Evolutionary conservation across 2,797 vertebrate genomes (phyloP).

Genomic region (Esox masquinongy): DNA sequence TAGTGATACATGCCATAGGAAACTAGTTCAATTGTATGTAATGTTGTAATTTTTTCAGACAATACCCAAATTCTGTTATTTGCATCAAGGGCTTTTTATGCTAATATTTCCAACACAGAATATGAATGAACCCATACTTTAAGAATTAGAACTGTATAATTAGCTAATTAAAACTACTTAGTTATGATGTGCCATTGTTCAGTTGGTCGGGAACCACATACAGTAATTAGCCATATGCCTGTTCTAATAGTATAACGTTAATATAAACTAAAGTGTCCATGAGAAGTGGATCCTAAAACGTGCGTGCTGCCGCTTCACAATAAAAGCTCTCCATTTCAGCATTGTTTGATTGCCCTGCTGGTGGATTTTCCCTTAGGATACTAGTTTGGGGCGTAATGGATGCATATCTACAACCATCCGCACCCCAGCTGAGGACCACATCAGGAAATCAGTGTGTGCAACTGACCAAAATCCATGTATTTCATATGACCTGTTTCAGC

Average conservation of each 20-base stretch:
- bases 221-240: too few species aligned
- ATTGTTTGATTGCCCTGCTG: conserved; percentile 38
- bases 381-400: conserved; percentile 48
- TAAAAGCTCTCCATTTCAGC: conserved; percentile 52
- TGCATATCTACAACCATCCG: conserved; percentile 16
- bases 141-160: neutral
- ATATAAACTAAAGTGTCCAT: too few species aligned
- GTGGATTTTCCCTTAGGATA: conserved; percentile 50
- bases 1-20: too few species aligned
- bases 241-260: too few species aligned
- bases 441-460: conserved; percentile 30
- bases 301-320: conserved; percentile 17
- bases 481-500: conserved; percentile 14
- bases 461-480: conserved; percentile 37
- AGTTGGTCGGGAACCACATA: neutral
- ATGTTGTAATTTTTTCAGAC: too few species aligned
- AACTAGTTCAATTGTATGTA: too few species aligned
- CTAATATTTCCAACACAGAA: neutral
- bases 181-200: neutral
- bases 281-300: too few species aligned
- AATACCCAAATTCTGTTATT: neutral
- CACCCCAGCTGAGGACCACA: conserved; percentile 14
- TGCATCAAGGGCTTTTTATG: neutral
- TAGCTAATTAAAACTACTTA: neutral
- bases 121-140: neutral